Conservation (phyloP, 2,797 vertebrate species). For the Cynodonichthys magdalenae region DNA sequence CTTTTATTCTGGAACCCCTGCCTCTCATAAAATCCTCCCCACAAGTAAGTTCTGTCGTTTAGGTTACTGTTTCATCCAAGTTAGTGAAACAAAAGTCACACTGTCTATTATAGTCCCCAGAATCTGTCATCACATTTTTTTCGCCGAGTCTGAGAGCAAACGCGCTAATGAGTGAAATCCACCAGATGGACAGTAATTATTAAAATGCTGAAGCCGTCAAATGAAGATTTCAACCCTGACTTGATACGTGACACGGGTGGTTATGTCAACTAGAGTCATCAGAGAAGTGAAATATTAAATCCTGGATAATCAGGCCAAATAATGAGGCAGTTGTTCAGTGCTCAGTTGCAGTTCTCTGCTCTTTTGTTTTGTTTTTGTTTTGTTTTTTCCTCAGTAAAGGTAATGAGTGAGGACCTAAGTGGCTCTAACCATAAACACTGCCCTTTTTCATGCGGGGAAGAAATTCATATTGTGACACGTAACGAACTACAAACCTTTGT, state of each 20-base stretch:
- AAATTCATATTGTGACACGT: constrained; percentile 38
- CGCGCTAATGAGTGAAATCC: constrained; percentile 77
- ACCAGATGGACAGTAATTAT: constrained; percentile 75
- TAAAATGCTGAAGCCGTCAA: constrained; percentile 64
- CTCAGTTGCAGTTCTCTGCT: constrained; percentile 1
- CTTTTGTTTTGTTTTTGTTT: neutral
- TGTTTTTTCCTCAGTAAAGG: neutral
- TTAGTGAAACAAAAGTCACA: constrained; percentile 70
- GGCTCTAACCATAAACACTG: constrained; percentile 32
- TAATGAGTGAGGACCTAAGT: constrained; percentile 43
- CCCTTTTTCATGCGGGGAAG: constrained; percentile 16
- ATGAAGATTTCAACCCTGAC: constrained; percentile 60
- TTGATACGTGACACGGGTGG: constrained; percentile 40
- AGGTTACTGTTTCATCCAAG: constrained; percentile 64
- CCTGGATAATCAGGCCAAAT: constrained; percentile 50
- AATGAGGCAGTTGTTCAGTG: constrained; percentile 45
- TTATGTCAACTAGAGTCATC: constrained; percentile 43
- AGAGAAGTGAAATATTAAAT: constrained; percentile 36
- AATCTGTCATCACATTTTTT: constrained; percentile 66
- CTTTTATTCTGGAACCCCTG: constrained; percentile 24
- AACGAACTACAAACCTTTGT: constrained; percentile 43
- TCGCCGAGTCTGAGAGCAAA: constrained; percentile 66
- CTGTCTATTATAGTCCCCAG: constrained; percentile 66
- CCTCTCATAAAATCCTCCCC: constrained; percentile 32
- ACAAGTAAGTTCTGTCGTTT: constrained; percentile 47